Percentiles rank a stretch among this genome's conserved stretches.
phyloP scores from a whole-genome alignment of 2,888 invertebrate species.

The Epistrophe grossulariae region DNA sequence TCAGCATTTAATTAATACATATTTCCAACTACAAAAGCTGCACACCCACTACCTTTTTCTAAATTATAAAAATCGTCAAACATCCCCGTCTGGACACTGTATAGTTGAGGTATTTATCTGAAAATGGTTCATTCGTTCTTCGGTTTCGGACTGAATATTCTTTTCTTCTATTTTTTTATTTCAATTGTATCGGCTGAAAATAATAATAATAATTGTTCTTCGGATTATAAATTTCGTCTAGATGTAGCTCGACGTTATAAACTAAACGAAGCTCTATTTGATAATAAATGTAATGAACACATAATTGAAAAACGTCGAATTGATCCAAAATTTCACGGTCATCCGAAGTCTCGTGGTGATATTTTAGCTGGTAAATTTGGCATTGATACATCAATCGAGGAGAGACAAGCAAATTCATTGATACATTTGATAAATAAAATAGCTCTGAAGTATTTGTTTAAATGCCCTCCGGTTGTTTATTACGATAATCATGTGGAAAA shows the following conservation, averaged over 20 bases:
- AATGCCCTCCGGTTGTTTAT: conserved; percentile 88
- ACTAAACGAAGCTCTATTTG: conserved; percentile 56
- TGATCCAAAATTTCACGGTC: conserved; percentile 85
- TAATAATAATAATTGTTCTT: conserved; percentile 39
- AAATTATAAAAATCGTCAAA: conserved; percentile 11
- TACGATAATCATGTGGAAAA: conserved; percentile 87
- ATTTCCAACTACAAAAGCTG: conserved; percentile 16
- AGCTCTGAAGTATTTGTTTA: conserved; percentile 86
- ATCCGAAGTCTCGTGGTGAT: conserved; percentile 86
- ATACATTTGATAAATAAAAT: conserved; percentile 87
- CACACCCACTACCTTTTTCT: not conserved
- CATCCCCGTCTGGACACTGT: conserved; percentile 23
- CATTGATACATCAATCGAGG: conserved; percentile 79
- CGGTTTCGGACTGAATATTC: not conserved
- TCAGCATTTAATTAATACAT: conserved; percentile 50
- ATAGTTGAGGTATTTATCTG: not conserved
- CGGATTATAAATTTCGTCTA: conserved; percentile 19
- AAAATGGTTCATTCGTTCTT: conserved; percentile 50
- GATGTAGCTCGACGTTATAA: conserved; percentile 46
- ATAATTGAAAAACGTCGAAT: conserved; percentile 80
- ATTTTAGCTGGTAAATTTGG: conserved; percentile 85
- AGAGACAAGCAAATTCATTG: conserved; percentile 86
- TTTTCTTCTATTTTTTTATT: conserved; percentile 4
- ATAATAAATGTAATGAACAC: conserved; percentile 55
- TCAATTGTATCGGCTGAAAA: conserved; percentile 29